Percentiles rank a stretch among this genome's conserved stretches.
phyloP scores from a whole-genome alignment of 2,888 invertebrate genomes.

The Lycocerus yunnanus region DNA sequence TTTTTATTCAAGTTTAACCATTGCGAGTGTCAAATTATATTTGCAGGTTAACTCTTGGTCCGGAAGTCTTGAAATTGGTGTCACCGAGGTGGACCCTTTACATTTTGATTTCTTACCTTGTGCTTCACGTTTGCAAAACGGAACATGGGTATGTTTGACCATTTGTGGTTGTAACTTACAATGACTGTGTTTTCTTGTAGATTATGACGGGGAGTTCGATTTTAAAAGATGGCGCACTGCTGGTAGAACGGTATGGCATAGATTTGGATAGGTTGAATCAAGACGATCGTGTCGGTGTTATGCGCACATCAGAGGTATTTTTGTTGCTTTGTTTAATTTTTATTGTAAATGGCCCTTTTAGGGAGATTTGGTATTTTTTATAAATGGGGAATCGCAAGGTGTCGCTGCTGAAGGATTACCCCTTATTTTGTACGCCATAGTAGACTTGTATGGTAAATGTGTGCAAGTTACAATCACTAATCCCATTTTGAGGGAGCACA shows the following conservation, averaged over 20 bases:
- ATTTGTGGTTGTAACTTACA: neutral
- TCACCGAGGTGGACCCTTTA: constrained; percentile 72
- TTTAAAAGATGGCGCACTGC: constrained; percentile 80
- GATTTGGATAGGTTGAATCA: constrained; percentile 83
- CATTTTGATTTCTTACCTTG: constrained; percentile 72
- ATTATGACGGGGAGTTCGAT: constrained; percentile 88
- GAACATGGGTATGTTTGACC: constrained; percentile 72
- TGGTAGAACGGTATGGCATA: constrained; percentile 82
- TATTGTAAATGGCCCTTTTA: constrained; percentile 43
- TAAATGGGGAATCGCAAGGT: constrained; percentile 89
- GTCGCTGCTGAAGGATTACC: constrained; percentile 83
- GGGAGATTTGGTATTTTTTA: constrained; percentile 84
- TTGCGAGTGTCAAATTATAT: constrained; percentile 11
- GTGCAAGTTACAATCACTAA: constrained; percentile 72
- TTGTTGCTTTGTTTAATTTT: constrained; percentile 2
- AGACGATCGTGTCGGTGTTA: constrained; percentile 83
- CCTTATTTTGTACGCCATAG: constrained; percentile 71
- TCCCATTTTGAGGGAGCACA: constrained; percentile 54
- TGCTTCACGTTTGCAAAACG: constrained; percentile 77
- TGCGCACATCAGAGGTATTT: constrained; percentile 75
- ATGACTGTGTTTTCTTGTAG: constrained; percentile 51
- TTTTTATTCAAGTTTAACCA: neutral
- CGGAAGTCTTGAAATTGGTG: constrained; percentile 77
- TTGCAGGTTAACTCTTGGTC: constrained; percentile 79
- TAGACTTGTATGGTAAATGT: constrained; percentile 84